Evolutionary conservation across 2,888 invertebrate genomes (phyloP).

Genomic region (Deladenus siricidicola): DNA sequence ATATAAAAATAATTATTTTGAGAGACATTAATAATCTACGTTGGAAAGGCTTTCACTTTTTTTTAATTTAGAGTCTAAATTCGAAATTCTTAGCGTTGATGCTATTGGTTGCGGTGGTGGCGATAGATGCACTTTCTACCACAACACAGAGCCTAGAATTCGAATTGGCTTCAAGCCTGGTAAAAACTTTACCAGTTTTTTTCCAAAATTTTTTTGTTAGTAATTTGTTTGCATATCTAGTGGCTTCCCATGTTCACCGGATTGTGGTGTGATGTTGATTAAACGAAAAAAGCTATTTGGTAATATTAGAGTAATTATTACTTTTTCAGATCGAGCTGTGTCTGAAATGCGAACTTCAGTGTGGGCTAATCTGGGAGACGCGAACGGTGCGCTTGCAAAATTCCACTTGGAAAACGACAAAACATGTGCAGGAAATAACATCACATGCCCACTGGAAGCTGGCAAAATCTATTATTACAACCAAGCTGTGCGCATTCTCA

Average conservation of each 20-base stretch:
- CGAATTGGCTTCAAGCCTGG: conserved; percentile 27
- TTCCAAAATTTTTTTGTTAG: too few species aligned
- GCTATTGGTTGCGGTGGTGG: conserved; percentile 14
- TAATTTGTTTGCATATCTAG: too few species aligned
- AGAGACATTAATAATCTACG: too few species aligned
- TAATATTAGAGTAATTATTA: too few species aligned
- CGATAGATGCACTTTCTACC: conserved; percentile 20
- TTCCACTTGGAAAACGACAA: conserved; percentile 30
- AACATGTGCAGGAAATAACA: conserved; percentile 23
- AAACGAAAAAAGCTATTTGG: too few species aligned
- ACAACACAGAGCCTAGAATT: conserved; percentile 15
- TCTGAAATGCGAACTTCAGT: conserved; percentile 21
- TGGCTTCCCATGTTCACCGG: too few species aligned
- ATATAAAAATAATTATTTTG: too few species aligned
- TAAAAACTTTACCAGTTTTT: too few species aligned
- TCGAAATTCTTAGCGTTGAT: conserved; percentile 28
- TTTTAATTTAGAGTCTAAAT: conserved; percentile 23
- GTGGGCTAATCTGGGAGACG: conserved; percentile 23
- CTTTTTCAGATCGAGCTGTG: conserved; percentile 20
- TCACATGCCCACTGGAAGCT: conserved; percentile 27
- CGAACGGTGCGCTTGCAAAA: conserved; percentile 17
- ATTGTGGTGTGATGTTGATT: too few species aligned
- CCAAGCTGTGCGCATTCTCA: conserved; percentile 22
- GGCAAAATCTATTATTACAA: conserved; percentile 29
- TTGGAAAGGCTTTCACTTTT: too few species aligned